These are phyloP conservation scores for Sphyrna mokarran DNA, from an alignment of 2,113 vertebrate species.

Conservation along the genomic window DNA sequence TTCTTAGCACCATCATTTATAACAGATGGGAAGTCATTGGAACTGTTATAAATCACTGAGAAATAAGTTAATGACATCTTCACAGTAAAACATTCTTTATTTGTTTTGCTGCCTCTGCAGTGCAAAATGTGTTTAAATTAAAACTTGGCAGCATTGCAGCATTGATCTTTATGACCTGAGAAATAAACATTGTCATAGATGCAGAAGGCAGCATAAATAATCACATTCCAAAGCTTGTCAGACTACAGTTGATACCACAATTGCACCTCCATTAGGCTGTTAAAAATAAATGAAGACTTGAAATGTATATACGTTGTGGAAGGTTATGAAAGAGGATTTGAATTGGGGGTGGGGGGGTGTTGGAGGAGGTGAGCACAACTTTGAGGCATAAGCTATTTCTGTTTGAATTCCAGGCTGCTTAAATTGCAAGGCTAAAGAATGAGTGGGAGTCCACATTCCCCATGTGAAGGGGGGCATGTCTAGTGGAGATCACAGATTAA, in stretches of 20 bases:
- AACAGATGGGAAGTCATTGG: slow-evolving; percentile 26
- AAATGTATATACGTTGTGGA: background rate
- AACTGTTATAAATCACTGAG: background rate
- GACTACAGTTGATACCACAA: background rate
- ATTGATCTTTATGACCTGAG: slow-evolving; percentile 21
- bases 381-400: background rate
- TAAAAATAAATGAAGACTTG: background rate
- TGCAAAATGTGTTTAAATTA: slow-evolving; percentile 29
- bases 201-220: background rate
- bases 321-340: background rate
- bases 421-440: background rate
- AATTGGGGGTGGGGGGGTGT: background rate
- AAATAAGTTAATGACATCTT: slow-evolving; percentile 20
- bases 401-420: background rate
- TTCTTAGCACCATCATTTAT: background rate
- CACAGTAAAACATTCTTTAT: slow-evolving; percentile 36
- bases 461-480: background rate
- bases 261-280: background rate
- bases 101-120: slow-evolving; percentile 27
- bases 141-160: background rate
- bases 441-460: background rate
- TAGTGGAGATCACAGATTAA: background rate
- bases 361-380: background rate
- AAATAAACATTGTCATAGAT: background rate
- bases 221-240: background rate